phyloP scores from a whole-genome alignment of 2,797 vertebrate species.

The Neostethus bicornis region DNA sequence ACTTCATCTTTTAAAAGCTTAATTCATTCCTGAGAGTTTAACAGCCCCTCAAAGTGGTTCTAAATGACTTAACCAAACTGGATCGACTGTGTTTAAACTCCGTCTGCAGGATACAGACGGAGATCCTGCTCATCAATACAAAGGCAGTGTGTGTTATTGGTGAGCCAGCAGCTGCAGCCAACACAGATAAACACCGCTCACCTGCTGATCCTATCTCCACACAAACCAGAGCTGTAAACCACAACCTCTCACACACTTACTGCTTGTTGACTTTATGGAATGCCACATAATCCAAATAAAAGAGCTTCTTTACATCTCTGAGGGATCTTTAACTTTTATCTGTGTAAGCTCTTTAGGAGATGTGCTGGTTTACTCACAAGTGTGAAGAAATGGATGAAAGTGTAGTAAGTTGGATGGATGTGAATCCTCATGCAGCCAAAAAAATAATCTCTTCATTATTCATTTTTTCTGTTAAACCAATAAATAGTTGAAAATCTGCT shows the following conservation, averaged over 20 bases:
- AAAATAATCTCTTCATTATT: not conserved
- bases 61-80: no score
- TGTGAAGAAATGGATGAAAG: not conserved
- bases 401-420: not conserved
- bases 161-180: slow-evolving; percentile 77
- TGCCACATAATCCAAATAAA: slow-evolving; percentile 58
- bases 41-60: no score
- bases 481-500: not conserved
- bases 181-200: slow-evolving; percentile 77
- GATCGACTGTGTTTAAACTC: slow-evolving; percentile 28
- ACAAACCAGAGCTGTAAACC: slow-evolving; percentile 71
- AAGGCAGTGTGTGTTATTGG: slow-evolving; percentile 68
- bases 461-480: not conserved
- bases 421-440: no score
- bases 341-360: slow-evolving; percentile 20
- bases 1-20: no score
- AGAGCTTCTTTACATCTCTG: slow-evolving; percentile 53
- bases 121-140: slow-evolving; percentile 52
- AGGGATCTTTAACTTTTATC: slow-evolving; percentile 32
- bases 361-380: not conserved
- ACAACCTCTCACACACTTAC: slow-evolving; percentile 70
- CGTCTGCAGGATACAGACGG: slow-evolving; percentile 42
- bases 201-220: slow-evolving; percentile 81
- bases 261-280: slow-evolving; percentile 68
- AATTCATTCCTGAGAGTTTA: no score